Conservation (phyloP, 2,113 vertebrate genomes). For the Cettia cetti region DNA sequence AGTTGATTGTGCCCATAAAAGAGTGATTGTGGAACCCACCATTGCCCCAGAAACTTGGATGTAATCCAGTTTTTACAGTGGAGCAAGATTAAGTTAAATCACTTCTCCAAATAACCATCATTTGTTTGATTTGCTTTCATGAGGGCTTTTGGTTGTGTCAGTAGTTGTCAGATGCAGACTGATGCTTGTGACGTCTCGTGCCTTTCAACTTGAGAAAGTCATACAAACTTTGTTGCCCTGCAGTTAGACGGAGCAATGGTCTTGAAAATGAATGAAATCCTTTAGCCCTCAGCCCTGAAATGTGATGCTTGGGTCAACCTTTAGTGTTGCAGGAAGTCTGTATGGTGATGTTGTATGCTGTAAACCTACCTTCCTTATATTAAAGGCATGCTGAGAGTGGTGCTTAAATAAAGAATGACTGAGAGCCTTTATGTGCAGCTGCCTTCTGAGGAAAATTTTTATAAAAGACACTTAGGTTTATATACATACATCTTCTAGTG, state of each 20-base stretch:
- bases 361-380: constrained; percentile 34
- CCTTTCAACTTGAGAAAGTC: constrained; percentile 39
- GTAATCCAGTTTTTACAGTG: constrained; percentile 16
- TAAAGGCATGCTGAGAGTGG: constrained; percentile 14
- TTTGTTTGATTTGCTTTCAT: constrained; percentile 56
- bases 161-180: constrained; percentile 51
- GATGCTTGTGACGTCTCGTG: neutral
- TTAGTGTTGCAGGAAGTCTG: constrained; percentile 26
- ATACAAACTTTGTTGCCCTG: constrained; percentile 24
- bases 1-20: constrained; percentile 45
- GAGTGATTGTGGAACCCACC: constrained; percentile 30
- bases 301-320: constrained; percentile 39
- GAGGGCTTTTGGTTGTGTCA: constrained; percentile 27
- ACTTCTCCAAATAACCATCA: constrained; percentile 45
- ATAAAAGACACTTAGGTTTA: neutral
- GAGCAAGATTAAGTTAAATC: constrained; percentile 42
- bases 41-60: neutral
- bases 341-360: constrained; percentile 19
- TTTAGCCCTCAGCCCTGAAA: constrained; percentile 38
- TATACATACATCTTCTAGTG: neutral
- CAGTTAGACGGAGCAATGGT: neutral
- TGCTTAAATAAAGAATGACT: constrained; percentile 24
- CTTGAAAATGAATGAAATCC: constrained; percentile 52
- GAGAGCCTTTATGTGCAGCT: neutral
- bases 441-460: neutral